Percentiles rank a stretch among this genome's conserved stretches.
These are phyloP conservation scores for Agrenia bidenticulata DNA, from an alignment of 2,888 invertebrate genomes.

Conservation along the genomic window DNA sequence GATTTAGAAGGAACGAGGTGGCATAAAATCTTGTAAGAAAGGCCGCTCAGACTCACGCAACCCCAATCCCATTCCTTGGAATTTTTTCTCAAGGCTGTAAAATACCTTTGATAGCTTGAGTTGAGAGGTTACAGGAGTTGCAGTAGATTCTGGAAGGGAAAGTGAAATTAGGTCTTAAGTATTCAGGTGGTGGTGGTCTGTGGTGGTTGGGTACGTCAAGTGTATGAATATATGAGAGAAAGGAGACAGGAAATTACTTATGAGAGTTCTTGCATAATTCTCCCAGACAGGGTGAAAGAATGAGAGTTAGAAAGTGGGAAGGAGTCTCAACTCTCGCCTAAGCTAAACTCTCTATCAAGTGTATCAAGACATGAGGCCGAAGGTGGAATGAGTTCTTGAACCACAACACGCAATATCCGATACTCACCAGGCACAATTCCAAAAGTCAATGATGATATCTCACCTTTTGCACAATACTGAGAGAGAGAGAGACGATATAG, in stretches of 20 bases:
- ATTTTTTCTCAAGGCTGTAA: constrained; percentile 2
- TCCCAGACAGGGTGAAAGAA: neutral
- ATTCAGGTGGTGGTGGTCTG: neutral
- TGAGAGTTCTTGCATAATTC: constrained; percentile 13
- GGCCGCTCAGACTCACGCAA: neutral
- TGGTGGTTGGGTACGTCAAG: neutral
- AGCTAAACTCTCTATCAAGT: neutral
- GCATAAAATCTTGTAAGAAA: constrained; percentile 14
- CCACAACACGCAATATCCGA: constrained; percentile 20
- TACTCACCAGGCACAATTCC: neutral
- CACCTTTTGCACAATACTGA: neutral
- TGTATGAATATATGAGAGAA: neutral
- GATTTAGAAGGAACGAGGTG: constrained; percentile 6
- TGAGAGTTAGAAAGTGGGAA: neutral
- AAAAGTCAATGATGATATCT: constrained; percentile 5
- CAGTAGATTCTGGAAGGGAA: neutral
- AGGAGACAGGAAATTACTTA: constrained; percentile 17
- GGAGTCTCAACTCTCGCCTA: too few relatives aligned
- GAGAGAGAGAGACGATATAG: neutral
- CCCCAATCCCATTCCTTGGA: too few relatives aligned
- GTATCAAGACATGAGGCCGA: neutral
- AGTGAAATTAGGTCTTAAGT: constrained; percentile 18
- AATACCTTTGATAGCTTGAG: neutral
- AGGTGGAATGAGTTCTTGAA: constrained; percentile 12
- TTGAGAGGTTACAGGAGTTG: neutral